Percentiles rank a stretch among this genome's conserved stretches.
Evolutionary conservation across 1,140 invertebrate species (phyloP).

Genomic region (Pseudomyrmex gracilis): DNA sequence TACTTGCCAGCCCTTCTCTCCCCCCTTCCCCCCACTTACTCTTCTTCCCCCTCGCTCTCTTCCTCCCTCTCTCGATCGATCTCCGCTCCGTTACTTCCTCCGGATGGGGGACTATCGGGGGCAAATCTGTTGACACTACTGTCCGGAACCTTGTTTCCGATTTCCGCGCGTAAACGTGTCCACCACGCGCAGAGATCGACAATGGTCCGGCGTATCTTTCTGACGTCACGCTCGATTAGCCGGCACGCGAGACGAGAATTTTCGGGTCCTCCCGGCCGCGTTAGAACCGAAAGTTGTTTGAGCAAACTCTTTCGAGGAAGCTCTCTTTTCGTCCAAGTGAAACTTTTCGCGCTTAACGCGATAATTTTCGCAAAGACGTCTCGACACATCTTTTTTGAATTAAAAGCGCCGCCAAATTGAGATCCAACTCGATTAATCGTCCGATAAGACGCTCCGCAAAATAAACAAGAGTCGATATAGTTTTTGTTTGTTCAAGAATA

Average conservation of each 20-base stretch:
- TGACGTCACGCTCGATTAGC: constrained; percentile 66
- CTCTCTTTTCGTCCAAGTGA: too few relatives aligned
- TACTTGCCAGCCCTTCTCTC: constrained; percentile 46
- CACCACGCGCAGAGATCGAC: constrained; percentile 46
- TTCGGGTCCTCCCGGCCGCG: background rate
- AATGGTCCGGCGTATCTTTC: constrained; percentile 47
- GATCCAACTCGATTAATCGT: background rate
- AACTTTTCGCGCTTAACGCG: background rate
- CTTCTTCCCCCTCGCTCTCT: background rate
- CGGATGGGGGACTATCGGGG: constrained; percentile 42
- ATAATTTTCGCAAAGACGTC: background rate
- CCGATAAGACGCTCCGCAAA: background rate
- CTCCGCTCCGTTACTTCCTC: constrained; percentile 44
- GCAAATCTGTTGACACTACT: constrained; percentile 81
- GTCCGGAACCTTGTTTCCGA: constrained; percentile 73
- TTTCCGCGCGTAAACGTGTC: constrained; percentile 69
- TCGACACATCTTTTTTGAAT: background rate
- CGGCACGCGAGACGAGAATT: constrained; percentile 35
- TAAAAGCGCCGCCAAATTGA: too few relatives aligned
- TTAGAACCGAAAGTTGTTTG: constrained; percentile 23
- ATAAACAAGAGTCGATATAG: background rate
- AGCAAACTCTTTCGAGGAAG: background rate
- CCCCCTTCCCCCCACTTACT: background rate
- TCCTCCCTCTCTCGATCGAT: constrained; percentile 44
- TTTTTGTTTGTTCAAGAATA: background rate